Evolutionary conservation across 2,888 invertebrate genomes (phyloP).

Genomic region (Cenopis cana): DNA sequence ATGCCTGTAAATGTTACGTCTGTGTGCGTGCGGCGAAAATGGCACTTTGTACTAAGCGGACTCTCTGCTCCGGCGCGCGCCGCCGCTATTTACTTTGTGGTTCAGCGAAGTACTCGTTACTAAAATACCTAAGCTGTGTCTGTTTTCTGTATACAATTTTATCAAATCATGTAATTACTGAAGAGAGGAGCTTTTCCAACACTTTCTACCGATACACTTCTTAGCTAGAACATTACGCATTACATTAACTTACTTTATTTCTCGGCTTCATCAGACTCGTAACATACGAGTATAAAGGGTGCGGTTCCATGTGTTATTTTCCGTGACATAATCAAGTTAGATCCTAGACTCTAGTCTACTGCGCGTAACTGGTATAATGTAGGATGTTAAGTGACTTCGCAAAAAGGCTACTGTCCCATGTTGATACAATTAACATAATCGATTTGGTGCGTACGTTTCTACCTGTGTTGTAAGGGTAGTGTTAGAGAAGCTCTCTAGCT

Average conservation of each 20-base stretch:
- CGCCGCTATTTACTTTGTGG: too few relatives aligned
- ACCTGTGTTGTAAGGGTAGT: neutral
- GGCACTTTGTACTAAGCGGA: too few relatives aligned
- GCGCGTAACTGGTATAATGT: slow-evolving; percentile 8
- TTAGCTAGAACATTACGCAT: neutral
- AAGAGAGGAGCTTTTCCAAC: too few relatives aligned
- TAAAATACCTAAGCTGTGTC: too few relatives aligned
- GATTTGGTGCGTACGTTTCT: neutral
- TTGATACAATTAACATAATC: neutral
- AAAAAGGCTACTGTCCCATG: slow-evolving; percentile 9
- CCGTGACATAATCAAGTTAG: slow-evolving; percentile 28
- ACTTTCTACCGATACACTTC: neutral
- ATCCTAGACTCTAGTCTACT: neutral
- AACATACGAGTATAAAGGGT: slow-evolving; percentile 17
- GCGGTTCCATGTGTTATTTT: neutral
- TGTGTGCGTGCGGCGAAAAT: too few relatives aligned
- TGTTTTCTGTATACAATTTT: too few relatives aligned
- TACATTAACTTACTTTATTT: neutral
- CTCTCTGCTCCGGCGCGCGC: too few relatives aligned
- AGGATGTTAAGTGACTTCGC: neutral
- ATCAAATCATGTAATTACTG: neutral
- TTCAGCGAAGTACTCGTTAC: too few relatives aligned
- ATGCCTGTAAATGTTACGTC: too few relatives aligned
- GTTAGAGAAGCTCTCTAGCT: neutral
- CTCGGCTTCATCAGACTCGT: neutral